phyloP scores from a whole-genome alignment of 2,888 invertebrate genomes.

The Leptinotarsa tumamoca region DNA sequence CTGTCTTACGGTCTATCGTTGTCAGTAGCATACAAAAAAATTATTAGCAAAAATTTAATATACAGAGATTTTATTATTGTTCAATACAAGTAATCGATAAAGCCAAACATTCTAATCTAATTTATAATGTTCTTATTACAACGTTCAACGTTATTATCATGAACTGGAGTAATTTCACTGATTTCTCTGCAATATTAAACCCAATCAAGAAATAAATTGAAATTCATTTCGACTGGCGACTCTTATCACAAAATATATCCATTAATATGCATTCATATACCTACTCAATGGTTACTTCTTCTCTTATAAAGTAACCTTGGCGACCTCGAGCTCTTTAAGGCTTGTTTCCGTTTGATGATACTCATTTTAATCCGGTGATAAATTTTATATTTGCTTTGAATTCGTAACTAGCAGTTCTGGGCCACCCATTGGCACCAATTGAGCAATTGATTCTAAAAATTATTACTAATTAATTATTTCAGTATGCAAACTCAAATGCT shows the following conservation, averaged over 20 bases:
- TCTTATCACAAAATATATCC: background rate
- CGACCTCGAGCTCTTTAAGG: conserved; percentile 12
- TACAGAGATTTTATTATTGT: too few species aligned
- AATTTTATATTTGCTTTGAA: conserved; percentile 6
- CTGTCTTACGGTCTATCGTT: too few species aligned
- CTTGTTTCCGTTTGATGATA: conserved; percentile 6
- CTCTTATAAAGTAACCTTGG: conserved; percentile 8
- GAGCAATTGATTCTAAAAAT: conserved; percentile 1
- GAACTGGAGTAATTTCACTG: too few species aligned
- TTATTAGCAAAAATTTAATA: too few species aligned
- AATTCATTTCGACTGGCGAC: background rate
- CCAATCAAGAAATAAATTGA: background rate
- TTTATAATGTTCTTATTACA: too few species aligned
- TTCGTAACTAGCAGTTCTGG: conserved; percentile 1
- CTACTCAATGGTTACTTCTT: background rate
- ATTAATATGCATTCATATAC: background rate
- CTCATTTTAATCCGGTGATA: conserved; percentile 3
- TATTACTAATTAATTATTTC: conserved; percentile 1
- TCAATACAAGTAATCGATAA: too few species aligned
- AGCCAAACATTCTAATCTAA: too few species aligned
- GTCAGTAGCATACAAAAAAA: too few species aligned
- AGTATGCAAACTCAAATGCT: background rate
- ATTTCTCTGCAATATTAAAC: background rate
- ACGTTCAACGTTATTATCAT: too few species aligned
- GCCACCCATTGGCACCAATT: conserved; percentile 20